Evolutionary conservation across 2,888 invertebrate genomes (phyloP).

Genomic region (Pandemis heparana): DNA sequence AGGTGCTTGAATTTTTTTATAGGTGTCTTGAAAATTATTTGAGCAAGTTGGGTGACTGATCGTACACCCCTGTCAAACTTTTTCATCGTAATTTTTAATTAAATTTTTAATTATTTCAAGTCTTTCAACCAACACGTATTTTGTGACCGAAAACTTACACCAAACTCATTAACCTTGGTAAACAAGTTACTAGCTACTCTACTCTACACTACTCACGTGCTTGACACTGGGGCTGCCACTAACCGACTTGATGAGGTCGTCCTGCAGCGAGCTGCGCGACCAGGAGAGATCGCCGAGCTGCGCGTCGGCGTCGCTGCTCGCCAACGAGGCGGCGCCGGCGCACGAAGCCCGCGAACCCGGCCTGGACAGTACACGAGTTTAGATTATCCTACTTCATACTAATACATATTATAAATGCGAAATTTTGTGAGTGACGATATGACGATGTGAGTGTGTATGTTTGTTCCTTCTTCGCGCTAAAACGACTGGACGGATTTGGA

Average conservation of each 20-base stretch:
- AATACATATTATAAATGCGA: too few relatives aligned
- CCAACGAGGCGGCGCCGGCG: conserved; percentile 86
- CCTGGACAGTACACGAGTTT: conserved; percentile 58
- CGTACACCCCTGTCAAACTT: too few relatives aligned
- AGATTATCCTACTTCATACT: too few relatives aligned
- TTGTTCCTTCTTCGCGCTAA: too few relatives aligned
- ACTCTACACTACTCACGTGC: conserved; percentile 80
- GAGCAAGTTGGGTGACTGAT: too few relatives aligned
- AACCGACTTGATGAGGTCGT: conserved; percentile 88
- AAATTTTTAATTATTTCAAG: too few relatives aligned
- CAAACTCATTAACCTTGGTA: conserved; percentile 13
- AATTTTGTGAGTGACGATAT: too few relatives aligned
- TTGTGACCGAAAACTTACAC: too few relatives aligned
- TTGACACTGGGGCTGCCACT: conserved; percentile 79
- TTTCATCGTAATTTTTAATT: too few relatives aligned
- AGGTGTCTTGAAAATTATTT: background rate
- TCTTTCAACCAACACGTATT: too few relatives aligned
- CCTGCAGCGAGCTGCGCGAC: conserved; percentile 88
- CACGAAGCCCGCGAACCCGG: conserved; percentile 85
- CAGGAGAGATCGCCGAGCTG: conserved; percentile 85
- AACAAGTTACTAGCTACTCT: conserved; percentile 47
- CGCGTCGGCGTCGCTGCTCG: conserved; percentile 81
- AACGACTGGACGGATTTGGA: too few relatives aligned
- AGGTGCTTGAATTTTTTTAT: conserved; percentile 5
- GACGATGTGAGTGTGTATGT: too few relatives aligned